Evolutionary conservation across 2,113 vertebrate species (phyloP).

Genomic region (Todiramphus chloris): DNA sequence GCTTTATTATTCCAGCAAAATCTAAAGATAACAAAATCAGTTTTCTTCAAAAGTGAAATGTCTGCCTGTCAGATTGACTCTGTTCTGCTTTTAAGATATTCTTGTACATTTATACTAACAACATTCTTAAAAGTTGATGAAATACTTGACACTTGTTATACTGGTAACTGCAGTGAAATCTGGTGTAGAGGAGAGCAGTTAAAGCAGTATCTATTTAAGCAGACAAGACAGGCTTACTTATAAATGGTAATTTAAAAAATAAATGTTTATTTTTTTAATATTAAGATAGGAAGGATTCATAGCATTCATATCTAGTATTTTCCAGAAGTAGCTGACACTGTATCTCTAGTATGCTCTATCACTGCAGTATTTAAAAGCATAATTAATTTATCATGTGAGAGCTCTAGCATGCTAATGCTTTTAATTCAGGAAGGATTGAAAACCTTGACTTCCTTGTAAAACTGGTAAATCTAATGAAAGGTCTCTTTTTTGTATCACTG

Average conservation of each 20-base stretch:
- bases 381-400: background rate
- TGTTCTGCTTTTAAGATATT: constrained; percentile 32
- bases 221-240: background rate
- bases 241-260: background rate
- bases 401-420: background rate
- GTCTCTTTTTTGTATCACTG: background rate
- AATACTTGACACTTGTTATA: background rate
- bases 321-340: background rate
- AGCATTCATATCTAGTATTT: background rate
- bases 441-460: background rate
- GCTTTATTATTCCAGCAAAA: background rate
- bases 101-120: constrained; percentile 22
- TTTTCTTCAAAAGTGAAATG: constrained; percentile 28
- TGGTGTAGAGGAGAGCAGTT: background rate
- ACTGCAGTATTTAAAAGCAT: background rate
- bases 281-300: background rate
- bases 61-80: constrained; percentile 19
- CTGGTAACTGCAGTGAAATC: background rate
- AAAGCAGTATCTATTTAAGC: background rate
- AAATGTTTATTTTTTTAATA: background rate
- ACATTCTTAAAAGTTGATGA: background rate
- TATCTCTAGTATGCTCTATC: background rate
- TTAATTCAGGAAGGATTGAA: background rate
- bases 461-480: background rate
- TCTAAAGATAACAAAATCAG: background rate